Evolutionary conservation across 2,888 invertebrate genomes (phyloP), one percentile per base, ranked within the genome.

Genomic region (Argyresthia albistria): DNA sequence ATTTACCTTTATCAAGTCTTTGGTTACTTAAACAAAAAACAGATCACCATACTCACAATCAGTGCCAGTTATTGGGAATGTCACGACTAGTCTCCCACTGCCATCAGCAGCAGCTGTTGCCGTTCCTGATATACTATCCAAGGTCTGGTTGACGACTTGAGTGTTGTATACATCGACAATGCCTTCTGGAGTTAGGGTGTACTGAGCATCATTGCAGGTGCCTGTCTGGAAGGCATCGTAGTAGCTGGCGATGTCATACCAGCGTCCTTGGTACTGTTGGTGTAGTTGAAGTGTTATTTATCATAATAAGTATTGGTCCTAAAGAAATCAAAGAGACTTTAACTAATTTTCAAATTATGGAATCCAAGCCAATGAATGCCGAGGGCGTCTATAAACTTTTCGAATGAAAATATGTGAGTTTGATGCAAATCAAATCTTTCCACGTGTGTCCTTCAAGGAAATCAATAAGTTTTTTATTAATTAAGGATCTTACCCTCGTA

Each of bases 141-240:
- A 65, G 1, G 73, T 72, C 43, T 87, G 86, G 37, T 83, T 82
- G 3, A 54, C 25, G 14, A 58, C 54, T 16, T 56, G 52, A 0
- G 56, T 56, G 46, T 55, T 56, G 36, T 52, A 55, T 1, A 57
- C 54, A 15, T 53, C 52, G 4, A 55, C 46, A 12, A 55, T 49
- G 2, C 55, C 55, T 0, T 52, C 76, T 1, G 68, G 67, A 46
- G 64, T 67, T 4, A 66, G 56, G 10, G 66, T 68, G 67, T 89
- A 90, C 53, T 80, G 76, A 3, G 89, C 88, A 2, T 81, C 84
- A 8, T 89, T 82, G 62, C 90, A 90, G 65, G 84, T 88, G 3
- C 89, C 89, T 10, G 80, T 88, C 70, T 90, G 86, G 63, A 89
- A 88, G 16, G 89, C 55, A 11, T 88, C 81, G 59, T 89, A 89